Evolutionary conservation across 2,113 vertebrate species (phyloP).

Genomic region (Leptocoma aspasia): DNA sequence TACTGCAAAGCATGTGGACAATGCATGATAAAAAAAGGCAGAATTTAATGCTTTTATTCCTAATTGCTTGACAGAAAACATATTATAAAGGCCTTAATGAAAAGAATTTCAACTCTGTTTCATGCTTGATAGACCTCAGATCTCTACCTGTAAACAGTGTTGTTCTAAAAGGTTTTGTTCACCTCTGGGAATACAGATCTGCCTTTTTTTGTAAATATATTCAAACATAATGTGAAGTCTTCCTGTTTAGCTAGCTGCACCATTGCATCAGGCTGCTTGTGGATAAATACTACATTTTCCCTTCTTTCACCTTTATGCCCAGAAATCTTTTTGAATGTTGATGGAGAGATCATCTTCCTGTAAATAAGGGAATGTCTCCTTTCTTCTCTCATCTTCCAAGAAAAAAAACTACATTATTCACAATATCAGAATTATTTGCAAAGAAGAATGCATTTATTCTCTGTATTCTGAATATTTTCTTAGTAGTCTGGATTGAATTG

Average conservation of each 20-base stretch:
- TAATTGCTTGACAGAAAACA: background rate
- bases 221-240: background rate
- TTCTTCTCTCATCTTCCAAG: too few species aligned
- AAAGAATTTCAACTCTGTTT: background rate
- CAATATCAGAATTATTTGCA: background rate
- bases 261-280: background rate
- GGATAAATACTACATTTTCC: background rate
- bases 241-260: background rate
- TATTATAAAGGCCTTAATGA: background rate
- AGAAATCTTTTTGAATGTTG: background rate
- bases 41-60: conserved; percentile 6
- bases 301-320: background rate
- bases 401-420: background rate
- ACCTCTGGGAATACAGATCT: background rate
- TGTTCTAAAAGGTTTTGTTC: background rate
- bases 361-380: too few species aligned
- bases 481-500: background rate
- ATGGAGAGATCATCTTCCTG: background rate
- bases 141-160: background rate
- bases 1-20: conserved; percentile 19
- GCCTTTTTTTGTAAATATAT: background rate
- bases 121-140: background rate
- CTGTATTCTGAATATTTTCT: background rate
- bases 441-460: background rate
- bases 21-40: background rate